Evolutionary conservation across 2,113 vertebrate species (phyloP).

Genomic region (Fulica atra): DNA sequence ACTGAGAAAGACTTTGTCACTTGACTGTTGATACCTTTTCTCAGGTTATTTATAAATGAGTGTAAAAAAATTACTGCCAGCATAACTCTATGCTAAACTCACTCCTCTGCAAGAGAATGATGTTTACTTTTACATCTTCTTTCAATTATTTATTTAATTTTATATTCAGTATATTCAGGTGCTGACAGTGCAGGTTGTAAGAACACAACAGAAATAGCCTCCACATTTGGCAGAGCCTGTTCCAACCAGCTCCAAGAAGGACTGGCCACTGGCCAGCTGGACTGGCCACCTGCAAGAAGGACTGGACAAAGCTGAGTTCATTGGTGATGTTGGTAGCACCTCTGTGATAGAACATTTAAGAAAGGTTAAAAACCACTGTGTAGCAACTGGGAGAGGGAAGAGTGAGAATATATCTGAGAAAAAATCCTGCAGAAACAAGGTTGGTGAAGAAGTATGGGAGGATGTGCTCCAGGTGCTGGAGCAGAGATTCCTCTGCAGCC

Average conservation of each 20-base stretch:
- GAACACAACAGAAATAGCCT: neutral
- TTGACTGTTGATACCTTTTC: neutral
- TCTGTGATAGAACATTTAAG: neutral
- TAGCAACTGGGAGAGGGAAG: neutral
- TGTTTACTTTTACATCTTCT: neutral
- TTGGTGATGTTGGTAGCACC: neutral
- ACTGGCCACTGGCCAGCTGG: neutral
- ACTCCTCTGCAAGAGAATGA: neutral
- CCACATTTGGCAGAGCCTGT: neutral
- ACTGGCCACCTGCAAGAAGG: no score
- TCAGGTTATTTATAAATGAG: neutral
- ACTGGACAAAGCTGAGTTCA: neutral
- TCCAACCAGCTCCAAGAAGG: neutral
- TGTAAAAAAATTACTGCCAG: neutral
- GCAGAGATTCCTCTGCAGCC: no score
- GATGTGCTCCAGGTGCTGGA: no score
- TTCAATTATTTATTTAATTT: neutral
- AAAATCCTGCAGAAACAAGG: neutral
- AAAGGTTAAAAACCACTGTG: neutral
- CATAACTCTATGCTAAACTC: neutral
- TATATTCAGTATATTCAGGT: neutral
- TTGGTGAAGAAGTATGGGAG: neutral
- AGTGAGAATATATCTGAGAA: neutral
- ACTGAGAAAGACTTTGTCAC: neutral
- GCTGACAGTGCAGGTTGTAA: neutral